phyloP scores from a whole-genome alignment of 2,888 invertebrate genomes.

The Dorcus hopei region DNA sequence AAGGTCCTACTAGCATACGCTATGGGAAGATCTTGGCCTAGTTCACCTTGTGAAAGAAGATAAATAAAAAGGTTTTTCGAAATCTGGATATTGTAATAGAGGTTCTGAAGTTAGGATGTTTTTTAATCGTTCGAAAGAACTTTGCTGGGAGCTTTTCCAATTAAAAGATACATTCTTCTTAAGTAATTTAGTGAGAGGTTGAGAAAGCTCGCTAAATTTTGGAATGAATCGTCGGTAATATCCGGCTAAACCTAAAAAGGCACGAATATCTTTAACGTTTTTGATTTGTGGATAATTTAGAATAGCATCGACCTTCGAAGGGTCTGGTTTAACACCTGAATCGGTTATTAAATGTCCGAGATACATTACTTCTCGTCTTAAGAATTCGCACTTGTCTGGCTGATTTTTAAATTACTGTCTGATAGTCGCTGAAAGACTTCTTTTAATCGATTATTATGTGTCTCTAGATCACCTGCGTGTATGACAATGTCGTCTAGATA shows the following conservation, averaged over 20 bases:
- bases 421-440: slow-evolving; percentile 4
- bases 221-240: slow-evolving; percentile 17
- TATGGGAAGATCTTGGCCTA: slow-evolving; percentile 3
- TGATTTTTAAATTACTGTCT: slow-evolving; percentile 20
- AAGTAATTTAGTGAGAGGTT: slow-evolving; percentile 8
- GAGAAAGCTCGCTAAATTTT: slow-evolving; percentile 9
- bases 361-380: slow-evolving; percentile 8
- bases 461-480: slow-evolving; percentile 15
- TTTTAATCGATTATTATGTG: slow-evolving; percentile 19
- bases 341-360: neutral
- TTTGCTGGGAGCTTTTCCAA: neutral
- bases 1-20: neutral
- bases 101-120: slow-evolving; percentile 9
- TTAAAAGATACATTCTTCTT: slow-evolving; percentile 6
- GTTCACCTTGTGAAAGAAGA: slow-evolving; percentile 10
- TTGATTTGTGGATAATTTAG: slow-evolving; percentile 5
- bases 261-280: slow-evolving; percentile 10
- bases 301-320: slow-evolving; percentile 6
- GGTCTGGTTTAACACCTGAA: slow-evolving; percentile 15
- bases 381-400: slow-evolving; percentile 14
- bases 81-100: slow-evolving; percentile 14
- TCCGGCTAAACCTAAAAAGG: slow-evolving; percentile 12
- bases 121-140: slow-evolving; percentile 5
- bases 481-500: slow-evolving; percentile 29
- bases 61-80: slow-evolving; percentile 7